Conservation (phyloP, 2,888 invertebrate species). For the Orthosia gothica region DNA sequence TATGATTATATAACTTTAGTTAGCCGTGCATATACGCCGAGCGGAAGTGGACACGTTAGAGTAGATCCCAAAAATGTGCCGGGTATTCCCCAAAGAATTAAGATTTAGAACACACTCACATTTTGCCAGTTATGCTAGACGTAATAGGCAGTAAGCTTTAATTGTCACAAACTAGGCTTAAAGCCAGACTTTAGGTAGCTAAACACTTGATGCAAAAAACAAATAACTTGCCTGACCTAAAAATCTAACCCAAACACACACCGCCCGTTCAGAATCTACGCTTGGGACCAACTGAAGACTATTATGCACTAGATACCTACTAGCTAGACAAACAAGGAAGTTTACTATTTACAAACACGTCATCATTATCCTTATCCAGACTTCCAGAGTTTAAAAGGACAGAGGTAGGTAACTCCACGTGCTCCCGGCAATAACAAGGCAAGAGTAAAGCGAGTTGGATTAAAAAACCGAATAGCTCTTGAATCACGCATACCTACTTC, state of each 20-base stretch:
- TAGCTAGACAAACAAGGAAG: conserved; percentile 21
- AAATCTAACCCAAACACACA: not conserved
- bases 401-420: conserved; percentile 2
- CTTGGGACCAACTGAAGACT: not conserved
- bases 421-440: conserved; percentile 31
- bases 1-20: not conserved
- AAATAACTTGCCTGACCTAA: not conserved
- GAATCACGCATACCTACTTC: not conserved
- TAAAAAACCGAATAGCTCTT: conserved; percentile 5
- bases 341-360: conserved; percentile 16
- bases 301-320: not conserved
- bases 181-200: not conserved
- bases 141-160: not conserved
- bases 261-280: not conserved
- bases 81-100: conserved; percentile 4
- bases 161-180: not conserved
- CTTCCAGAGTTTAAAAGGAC: not conserved
- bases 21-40: not conserved
- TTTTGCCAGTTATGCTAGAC: not conserved
- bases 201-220: not conserved
- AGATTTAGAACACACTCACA: not conserved
- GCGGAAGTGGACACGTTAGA: not conserved
- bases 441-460: not conserved
- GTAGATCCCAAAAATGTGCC: not conserved
- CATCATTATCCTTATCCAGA: conserved; percentile 13